Evolutionary conservation across 2,113 vertebrate species (phyloP).

Genomic region (Mormoops blainvillei): DNA sequence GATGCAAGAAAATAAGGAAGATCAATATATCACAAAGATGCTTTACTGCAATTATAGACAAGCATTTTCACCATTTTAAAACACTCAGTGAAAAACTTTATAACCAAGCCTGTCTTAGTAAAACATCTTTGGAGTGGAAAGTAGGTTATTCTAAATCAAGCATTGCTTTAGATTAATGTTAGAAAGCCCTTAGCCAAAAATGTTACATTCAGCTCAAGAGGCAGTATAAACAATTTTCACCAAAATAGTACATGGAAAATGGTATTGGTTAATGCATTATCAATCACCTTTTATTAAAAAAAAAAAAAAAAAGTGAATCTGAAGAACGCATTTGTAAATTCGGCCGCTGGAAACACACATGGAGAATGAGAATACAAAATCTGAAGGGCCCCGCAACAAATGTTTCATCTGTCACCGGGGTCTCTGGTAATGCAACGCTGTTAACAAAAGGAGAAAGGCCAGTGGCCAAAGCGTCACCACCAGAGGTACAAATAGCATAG

Average conservation of each 20-base stretch:
- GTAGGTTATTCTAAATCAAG: conserved; percentile 6
- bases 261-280: neutral
- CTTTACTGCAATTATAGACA: neutral
- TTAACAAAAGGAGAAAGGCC: neutral
- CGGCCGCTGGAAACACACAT: too few species aligned
- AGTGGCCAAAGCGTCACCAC: neutral
- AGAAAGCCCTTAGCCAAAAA: neutral
- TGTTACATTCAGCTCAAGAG: neutral
- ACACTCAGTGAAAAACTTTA: conserved; percentile 17
- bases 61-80: neutral
- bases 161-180: neutral
- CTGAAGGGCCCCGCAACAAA: neutral
- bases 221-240: neutral
- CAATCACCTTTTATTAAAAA: neutral
- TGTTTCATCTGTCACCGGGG: neutral
- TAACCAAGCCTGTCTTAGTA: neutral
- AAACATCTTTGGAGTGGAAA: neutral
- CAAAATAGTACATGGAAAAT: neutral
- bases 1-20: neutral
- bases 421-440: rapidly evolving
- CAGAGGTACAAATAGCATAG: neutral
- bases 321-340: neutral
- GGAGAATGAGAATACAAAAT: neutral
- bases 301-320: neutral
- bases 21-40: conserved; percentile 16